Evolutionary conservation across 2,888 invertebrate genomes (phyloP).

Genomic region (Conomelus anceps): DNA sequence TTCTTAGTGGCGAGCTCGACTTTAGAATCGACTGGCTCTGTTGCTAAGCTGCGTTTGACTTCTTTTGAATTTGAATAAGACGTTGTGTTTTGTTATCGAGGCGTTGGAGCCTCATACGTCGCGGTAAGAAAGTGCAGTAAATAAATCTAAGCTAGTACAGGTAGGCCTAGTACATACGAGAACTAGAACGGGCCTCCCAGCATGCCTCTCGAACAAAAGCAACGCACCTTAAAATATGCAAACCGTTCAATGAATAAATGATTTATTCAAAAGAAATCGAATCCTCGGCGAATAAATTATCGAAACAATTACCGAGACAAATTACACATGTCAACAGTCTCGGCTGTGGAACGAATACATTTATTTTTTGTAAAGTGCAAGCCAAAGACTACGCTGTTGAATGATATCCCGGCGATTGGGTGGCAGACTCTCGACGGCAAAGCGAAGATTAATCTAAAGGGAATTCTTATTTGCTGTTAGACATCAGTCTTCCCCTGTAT

Average conservation of each 20-base stretch:
- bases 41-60: neutral
- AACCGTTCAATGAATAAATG: neutral
- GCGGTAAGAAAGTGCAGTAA: neutral
- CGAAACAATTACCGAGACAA: neutral
- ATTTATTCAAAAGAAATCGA: neutral
- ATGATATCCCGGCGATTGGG: neutral
- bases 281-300: neutral
- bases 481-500: neutral
- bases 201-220: neutral
- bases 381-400: neutral
- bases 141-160: neutral
- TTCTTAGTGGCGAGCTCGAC: neutral
- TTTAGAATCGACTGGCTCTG: neutral
- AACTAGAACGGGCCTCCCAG: neutral
- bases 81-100: neutral
- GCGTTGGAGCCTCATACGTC: neutral
- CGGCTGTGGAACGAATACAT: neutral
- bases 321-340: neutral
- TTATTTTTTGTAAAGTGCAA: neutral
- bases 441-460: neutral
- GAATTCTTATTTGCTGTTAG: neutral
- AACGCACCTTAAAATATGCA: neutral
- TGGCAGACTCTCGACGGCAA: neutral
- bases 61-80: neutral
- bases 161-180: neutral